Evolutionary conservation across 2,888 invertebrate genomes (phyloP), one percentile per base, ranked within the genome.

Genomic region (Eristalinus aeneus): DNA sequence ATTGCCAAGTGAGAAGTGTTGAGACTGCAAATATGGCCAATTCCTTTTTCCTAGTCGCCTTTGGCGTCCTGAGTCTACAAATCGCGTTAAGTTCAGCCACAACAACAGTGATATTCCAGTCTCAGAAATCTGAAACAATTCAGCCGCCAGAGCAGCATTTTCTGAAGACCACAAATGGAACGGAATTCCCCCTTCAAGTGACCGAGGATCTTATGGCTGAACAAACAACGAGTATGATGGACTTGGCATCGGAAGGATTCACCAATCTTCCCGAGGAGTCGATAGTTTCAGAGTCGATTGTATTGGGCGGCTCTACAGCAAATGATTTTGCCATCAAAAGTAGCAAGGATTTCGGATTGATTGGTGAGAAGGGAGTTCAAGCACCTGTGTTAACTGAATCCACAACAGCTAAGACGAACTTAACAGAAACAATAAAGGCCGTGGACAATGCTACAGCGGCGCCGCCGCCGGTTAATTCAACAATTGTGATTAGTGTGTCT

Each of bases 91-190:
- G 58, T n/a, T 16, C 20, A 11, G 53, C 75, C 16, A 73, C 83
- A 72, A 78, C 83, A 11, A 87, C 83, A 3, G 56, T 83, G 1
- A 68, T 79, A 53, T 68, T 87, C 16, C 46, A 75, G 63, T 16
- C n/a, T 46, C 71, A 77, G 3, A 36, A 71, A 54, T 67, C 56
- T 0, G 46, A 54, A 12, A 54, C 46, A 56, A 32, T 83, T 20
- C 86, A 78, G 8, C 79, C 87, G 9, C 67, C 87, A 9, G 81
- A 11, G 39, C 87, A 87, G 22, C 82, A 72, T 46, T 83, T 79
- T n/a, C 12, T 68, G 3, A 78, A 63, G 23, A 71, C 54, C 0
- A 78, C 82, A 6, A 87, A 87, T 76, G 87, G 83, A 56, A 87
- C 87, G 2, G 72, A 76, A 22, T 83, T 76, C 54, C 87, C 87